Evolutionary conservation across 2,888 invertebrate species (phyloP), one percentile per base, ranked within the genome.

Genomic region (Nomada fabriciana): DNA sequence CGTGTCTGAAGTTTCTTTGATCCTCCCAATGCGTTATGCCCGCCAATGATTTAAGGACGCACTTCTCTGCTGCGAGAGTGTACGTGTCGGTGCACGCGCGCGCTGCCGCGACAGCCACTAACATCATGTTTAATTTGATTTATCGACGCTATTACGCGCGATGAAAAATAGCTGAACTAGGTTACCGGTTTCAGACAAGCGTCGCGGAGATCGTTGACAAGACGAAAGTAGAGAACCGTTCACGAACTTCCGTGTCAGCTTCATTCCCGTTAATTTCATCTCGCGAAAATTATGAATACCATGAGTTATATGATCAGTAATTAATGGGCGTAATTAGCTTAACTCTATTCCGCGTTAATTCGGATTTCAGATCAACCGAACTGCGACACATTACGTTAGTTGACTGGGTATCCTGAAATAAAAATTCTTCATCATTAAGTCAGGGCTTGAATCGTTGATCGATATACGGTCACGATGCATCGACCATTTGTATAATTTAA

Each of bases 101-200:
- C 69, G 52, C 67, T 25, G 25, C 25, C 65, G 53, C 78, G 65
- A 68, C 80, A 76, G 81, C 80, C 88, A 83, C 87, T 88, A 90
- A 91, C 89, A 90, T 91, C 91, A 86, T 91, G 90, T 91, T 91
- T 91, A 89, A 91, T 91, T 90, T 91, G 91, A 92, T 92, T 92
- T 92, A 92, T 92, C 86, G 90, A 79, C 77, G 89, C 90, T 91
- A 90, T 92, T 91, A 91, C 89, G 83, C 82, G 86, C 82, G 87
- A 88, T 90, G 91, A 90, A 91, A 91, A 91, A 91, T 90, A 89
- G 90, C 86, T 85, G 88, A 91, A 91, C 89, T 91, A 90, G 91
- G 91, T 91, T 90, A 90, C 86, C 82, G 83, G 83, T 72, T 82
- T 82, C 71, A 82, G 76, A 70, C 73, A 83, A 76, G 86, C 82